Evolutionary conservation across 2,888 invertebrate species (phyloP).

Genomic region (Lepidocyrtinus sp.): DNA sequence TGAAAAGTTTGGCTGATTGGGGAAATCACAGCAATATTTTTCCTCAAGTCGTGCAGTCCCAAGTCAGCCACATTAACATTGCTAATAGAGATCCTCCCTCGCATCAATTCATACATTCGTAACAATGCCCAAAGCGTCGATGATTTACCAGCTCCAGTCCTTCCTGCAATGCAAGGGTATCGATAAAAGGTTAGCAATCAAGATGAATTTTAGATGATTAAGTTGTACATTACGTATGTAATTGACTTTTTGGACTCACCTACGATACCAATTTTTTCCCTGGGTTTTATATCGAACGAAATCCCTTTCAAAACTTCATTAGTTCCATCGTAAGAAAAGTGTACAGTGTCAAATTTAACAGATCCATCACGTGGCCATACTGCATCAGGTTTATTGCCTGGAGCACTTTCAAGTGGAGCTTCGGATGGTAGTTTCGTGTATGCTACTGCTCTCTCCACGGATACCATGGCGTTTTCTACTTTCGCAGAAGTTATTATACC

Average conservation of each 20-base stretch:
- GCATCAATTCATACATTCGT: slow-evolving; percentile 76
- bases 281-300: slow-evolving; percentile 74
- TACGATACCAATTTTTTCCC: slow-evolving; percentile 76
- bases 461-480: slow-evolving; percentile 66
- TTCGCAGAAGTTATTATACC: slow-evolving; percentile 54
- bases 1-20: slow-evolving; percentile 78
- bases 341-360: slow-evolving; percentile 75
- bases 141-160: slow-evolving; percentile 76
- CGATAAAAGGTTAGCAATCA: no score
- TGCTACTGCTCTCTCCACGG: slow-evolving; percentile 65
- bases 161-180: slow-evolving; percentile 74
- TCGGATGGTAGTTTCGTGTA: slow-evolving; percentile 64
- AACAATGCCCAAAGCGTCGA: slow-evolving; percentile 77
- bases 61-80: slow-evolving; percentile 74
- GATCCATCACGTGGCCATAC: slow-evolving; percentile 49
- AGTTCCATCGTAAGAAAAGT: slow-evolving; percentile 73
- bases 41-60: slow-evolving; percentile 74
- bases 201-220: no score
- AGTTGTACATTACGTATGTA: no score
- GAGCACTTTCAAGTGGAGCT: slow-evolving; percentile 56
- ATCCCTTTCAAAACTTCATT: slow-evolving; percentile 75
- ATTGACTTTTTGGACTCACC: slow-evolving; percentile 73
- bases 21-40: slow-evolving; percentile 75
- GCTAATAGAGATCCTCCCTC: slow-evolving; percentile 75
- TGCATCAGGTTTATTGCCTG: neutral